Percentiles rank a stretch among this genome's conserved stretches.
These are phyloP conservation scores for Lipophrys pholis DNA, from an alignment of 2,113 vertebrate species.

Conservation along the genomic window DNA sequence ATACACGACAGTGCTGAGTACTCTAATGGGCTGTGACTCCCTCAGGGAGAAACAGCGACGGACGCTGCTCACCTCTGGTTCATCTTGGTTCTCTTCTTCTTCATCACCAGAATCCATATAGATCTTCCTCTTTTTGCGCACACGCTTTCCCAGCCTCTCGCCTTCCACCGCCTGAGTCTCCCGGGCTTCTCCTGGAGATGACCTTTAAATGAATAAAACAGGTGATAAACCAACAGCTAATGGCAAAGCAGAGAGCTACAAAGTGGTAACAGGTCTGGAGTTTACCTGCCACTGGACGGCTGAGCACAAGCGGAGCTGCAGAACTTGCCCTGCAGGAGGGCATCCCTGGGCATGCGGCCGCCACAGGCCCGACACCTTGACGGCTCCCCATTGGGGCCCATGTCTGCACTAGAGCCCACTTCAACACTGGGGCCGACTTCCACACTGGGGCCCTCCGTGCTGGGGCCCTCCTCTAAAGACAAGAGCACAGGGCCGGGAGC, in stretches of 20 bases:
- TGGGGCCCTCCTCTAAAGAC: slow-evolving; percentile 66
- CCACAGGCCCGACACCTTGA: slow-evolving; percentile 79
- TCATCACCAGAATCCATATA: slow-evolving; percentile 92
- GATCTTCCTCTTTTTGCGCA: slow-evolving; percentile 91
- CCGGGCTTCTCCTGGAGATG: slow-evolving; percentile 76
- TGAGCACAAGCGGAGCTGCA: slow-evolving; percentile 81
- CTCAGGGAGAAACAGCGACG: not conserved
- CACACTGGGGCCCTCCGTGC: slow-evolving; percentile 60
- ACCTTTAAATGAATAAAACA: slow-evolving; percentile 56
- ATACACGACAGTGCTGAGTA: too few species aligned
- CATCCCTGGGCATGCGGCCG: slow-evolving; percentile 73
- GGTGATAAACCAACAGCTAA: not conserved
- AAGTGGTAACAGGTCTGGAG: not conserved
- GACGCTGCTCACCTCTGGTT: slow-evolving; percentile 83
- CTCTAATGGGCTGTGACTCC: not conserved
- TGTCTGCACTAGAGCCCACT: slow-evolving; percentile 50
- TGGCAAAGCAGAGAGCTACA: not conserved
- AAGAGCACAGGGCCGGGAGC: slow-evolving; percentile 60
- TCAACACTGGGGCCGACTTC: slow-evolving; percentile 71
- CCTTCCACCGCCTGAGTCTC: slow-evolving; percentile 79
- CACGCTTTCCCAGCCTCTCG: slow-evolving; percentile 86
- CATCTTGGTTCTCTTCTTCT: slow-evolving; percentile 89
- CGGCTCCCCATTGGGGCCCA: slow-evolving; percentile 65
- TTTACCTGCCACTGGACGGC: slow-evolving; percentile 84
- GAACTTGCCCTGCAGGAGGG: slow-evolving; percentile 85